Evolutionary conservation across 2,113 vertebrate species (phyloP).

Genomic region (Brachyhypopomus occidentalis): DNA sequence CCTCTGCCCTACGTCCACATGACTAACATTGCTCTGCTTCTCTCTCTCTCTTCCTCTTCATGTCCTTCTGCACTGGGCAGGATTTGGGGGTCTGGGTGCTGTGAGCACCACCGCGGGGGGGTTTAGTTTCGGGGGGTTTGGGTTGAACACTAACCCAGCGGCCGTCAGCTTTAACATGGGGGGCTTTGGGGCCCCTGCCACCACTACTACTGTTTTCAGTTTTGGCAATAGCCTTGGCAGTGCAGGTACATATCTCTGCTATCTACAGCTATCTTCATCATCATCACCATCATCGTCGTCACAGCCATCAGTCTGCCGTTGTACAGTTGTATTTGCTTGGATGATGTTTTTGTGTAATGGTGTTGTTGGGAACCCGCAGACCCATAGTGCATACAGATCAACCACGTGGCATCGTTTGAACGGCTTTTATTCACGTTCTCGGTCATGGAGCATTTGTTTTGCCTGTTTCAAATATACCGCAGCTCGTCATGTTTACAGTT

Average conservation of each 20-base stretch:
- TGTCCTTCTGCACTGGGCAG: constrained; percentile 78
- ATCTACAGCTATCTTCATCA: not conserved
- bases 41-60: constrained; percentile 67
- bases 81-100: constrained; percentile 97
- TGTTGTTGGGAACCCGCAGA: too few relatives aligned
- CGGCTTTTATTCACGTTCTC: too few relatives aligned
- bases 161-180: constrained; percentile 96
- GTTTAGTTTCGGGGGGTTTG: constrained; percentile 99
- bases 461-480: too few relatives aligned
- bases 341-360: not conserved
- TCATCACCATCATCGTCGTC: constrained; percentile 17
- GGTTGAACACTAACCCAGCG: constrained; percentile 91
- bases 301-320: constrained; percentile 10
- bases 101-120: constrained; percentile 89
- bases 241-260: constrained; percentile 86
- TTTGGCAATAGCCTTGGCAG: constrained; percentile 97
- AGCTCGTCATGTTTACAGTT: too few relatives aligned
- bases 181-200: constrained; percentile 91
- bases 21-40: not conserved
- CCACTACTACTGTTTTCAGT: constrained; percentile 91
- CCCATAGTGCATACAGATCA: too few relatives aligned
- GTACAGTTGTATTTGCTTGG: not conserved
- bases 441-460: too few relatives aligned
- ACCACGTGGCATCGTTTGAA: too few relatives aligned
- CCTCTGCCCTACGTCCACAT: not conserved